Percentiles rank a stretch among this genome's conserved stretches.
Conservation (phyloP, 2,888 invertebrate genomes). For the Microctonus brassicae region DNA sequence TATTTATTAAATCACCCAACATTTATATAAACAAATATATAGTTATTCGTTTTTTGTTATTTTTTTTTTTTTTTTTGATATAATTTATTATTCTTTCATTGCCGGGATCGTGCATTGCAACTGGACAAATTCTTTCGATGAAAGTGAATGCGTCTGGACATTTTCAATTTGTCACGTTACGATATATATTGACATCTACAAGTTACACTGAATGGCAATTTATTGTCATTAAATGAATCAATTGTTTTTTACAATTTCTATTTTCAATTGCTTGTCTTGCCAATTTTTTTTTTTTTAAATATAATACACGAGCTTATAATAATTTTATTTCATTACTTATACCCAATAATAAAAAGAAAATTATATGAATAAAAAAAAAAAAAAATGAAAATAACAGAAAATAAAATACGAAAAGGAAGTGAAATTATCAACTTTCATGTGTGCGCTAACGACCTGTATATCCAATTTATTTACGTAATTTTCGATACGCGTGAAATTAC, state of each 20-base stretch:
- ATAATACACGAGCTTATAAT: neutral
- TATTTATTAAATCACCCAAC: too few species aligned
- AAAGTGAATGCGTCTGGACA: constrained; percentile 41
- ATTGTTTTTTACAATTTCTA: neutral
- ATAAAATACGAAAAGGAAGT: neutral
- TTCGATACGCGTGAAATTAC: neutral
- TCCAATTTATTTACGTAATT: constrained; percentile 13
- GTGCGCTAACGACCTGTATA: neutral
- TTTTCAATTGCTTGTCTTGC: neutral
- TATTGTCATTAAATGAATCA: neutral
- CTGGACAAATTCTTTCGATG: constrained; percentile 47
- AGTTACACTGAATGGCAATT: neutral
- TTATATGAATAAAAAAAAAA: neutral
- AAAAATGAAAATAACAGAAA: neutral
- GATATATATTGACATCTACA: neutral
- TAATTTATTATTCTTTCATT: constrained; percentile 21
- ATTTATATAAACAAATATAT: too few species aligned
- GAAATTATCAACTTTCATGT: constrained; percentile 5
- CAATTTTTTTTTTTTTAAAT: neutral
- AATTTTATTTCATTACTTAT: neutral
- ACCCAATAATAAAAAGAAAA: neutral
- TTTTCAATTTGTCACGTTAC: neutral
- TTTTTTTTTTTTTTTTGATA: neutral
- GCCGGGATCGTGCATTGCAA: constrained; percentile 16
- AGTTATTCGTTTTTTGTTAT: too few species aligned